A percentile compares a stretch with the other conserved stretches of the same genome.
These are phyloP conservation scores for Drosophila suboccidentalis DNA, from an alignment of 2,888 invertebrate genomes.

Conservation along the genomic window DNA sequence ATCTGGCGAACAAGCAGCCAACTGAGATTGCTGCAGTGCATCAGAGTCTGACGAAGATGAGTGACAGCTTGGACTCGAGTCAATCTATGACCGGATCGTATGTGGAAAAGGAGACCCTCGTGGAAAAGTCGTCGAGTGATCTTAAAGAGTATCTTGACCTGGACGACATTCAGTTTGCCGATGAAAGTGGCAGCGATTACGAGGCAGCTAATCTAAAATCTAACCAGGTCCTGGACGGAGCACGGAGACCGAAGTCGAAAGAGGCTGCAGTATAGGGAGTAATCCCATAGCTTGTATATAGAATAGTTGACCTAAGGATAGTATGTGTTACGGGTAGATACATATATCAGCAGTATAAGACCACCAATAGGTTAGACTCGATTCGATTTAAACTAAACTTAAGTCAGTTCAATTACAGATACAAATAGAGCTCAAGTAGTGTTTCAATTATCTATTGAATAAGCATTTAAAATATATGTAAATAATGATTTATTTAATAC, in stretches of 20 bases:
- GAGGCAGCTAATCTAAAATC: constrained; percentile 63
- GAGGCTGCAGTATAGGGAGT: constrained; percentile 62
- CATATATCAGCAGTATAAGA: constrained; percentile 63
- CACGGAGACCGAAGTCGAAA: constrained; percentile 38
- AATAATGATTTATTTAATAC: constrained; percentile 19
- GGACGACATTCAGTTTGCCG: constrained; percentile 90
- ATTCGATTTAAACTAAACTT: constrained; percentile 8
- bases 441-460: constrained; percentile 4
- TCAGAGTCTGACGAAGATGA: constrained; percentile 43
- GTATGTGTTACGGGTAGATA: constrained; percentile 65
- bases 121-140: constrained; percentile 89
- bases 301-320: constrained; percentile 40
- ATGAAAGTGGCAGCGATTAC: constrained; percentile 86
- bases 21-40: constrained; percentile 59
- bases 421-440: constrained; percentile 40
- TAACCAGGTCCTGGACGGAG: constrained; percentile 22
- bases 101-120: constrained; percentile 89
- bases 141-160: constrained; percentile 87
- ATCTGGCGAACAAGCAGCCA: constrained; percentile 1
- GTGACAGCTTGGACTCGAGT: constrained; percentile 44
- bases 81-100: constrained; percentile 82
- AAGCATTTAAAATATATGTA: constrained; percentile 16
- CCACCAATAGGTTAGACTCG: constrained; percentile 61
- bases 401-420: constrained; percentile 22
- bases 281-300: constrained; percentile 42